Conservation (phyloP, 1,140 invertebrate species). For the Macrobrachium rosenbergii region DNA sequence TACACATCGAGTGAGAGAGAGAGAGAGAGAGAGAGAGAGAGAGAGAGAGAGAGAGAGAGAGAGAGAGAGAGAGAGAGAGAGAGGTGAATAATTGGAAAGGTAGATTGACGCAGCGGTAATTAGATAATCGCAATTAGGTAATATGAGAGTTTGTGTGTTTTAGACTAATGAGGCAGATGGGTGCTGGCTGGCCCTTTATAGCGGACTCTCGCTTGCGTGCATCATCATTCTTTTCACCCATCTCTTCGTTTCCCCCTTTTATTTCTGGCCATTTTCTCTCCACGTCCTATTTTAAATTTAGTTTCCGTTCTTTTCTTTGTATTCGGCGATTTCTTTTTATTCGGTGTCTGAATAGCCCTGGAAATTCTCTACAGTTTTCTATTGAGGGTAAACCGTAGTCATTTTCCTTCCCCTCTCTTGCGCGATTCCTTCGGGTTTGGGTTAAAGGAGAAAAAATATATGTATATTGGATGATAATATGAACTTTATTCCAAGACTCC, state of each 20-base stretch:
- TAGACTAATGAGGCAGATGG: slow-evolving; percentile 26
- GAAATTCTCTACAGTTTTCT: too few relatives aligned
- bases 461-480: too few relatives aligned
- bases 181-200: neutral
- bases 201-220: neutral
- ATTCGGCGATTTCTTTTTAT: too few relatives aligned
- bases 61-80: neutral
- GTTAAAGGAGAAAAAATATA: too few relatives aligned
- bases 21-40: neutral
- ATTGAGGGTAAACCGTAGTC: too few relatives aligned
- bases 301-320: neutral
- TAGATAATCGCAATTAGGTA: slow-evolving; percentile 41
- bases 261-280: neutral
- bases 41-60: neutral
- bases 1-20: neutral
- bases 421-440: too few relatives aligned
- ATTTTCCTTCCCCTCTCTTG: too few relatives aligned
- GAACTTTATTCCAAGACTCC: too few relatives aligned
- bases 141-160: slow-evolving; percentile 41
- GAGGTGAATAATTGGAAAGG: slow-evolving; percentile 43
- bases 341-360: too few relatives aligned
- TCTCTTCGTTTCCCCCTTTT: neutral
- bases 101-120: slow-evolving; percentile 44
- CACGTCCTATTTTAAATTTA: neutral
- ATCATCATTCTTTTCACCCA: neutral